Base-by-base conservation (phyloP, 2,113 vertebrate species). In the Anser cygnoides region DNA sequence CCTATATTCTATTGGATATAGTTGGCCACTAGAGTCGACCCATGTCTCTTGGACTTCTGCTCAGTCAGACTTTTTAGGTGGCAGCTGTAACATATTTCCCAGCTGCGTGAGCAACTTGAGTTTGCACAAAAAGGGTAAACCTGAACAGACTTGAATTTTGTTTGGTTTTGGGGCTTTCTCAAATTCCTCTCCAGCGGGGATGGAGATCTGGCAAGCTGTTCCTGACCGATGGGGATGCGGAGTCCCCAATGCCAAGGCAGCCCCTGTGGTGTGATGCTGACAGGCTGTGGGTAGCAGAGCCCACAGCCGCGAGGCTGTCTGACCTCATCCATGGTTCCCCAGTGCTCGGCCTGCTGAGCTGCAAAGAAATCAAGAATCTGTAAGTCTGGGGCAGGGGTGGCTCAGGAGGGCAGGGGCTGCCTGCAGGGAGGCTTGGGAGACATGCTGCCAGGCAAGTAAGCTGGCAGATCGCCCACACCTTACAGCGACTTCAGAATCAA, bases 361-460 rank as follows among this genome's bases (percentile, higher is more conserved):
- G 31, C 21, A n/a, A n/a, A 68, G 39, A 17, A 31, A 1, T 5
- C 2, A 84, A 10, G 68, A 29, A 49, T 26, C 28, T 87, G 71
- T n/a, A 31, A 44, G 55, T 7, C 9, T 50, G 39, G 41, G n/a
- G 50, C 73, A 81, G 39, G 84, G 41, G 18, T 13, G 37, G 13
- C 28, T 59, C 3, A 1, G 29, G 20, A 41, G 84, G 65, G 10
- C 54, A 81, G 54, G 62, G 26, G n/a, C 39, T 74, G 12, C 14
- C 41, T 57, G 70, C 28, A 0, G 1, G 46, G 28, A 0, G 1
- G 10, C 72, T 52, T 84, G 54, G 49, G 31, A 35, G 31, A 5
- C 3, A 2, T 23, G 46, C 5, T 66, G 25, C 72, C 58, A 31
- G 55, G 63, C 54, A 18, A 50, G 35, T 18, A 15, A 11, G 8